Conservation (phyloP, 2,797 vertebrate species). For the Zalophus californianus region DNA sequence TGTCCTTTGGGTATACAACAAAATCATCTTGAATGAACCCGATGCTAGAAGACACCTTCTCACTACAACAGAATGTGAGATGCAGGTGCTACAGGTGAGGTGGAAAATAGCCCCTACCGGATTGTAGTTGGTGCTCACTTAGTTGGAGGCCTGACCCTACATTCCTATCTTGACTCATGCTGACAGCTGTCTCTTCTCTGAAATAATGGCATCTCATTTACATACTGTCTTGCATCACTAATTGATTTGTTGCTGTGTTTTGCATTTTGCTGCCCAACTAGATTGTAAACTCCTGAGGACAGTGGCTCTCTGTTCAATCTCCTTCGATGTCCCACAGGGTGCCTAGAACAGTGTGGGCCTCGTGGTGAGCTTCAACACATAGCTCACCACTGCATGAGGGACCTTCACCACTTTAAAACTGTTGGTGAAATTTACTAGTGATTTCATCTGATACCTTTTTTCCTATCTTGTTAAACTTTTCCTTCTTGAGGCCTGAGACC, state of each 20-base stretch:
- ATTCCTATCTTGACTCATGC: not conserved
- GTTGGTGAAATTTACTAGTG: not conserved
- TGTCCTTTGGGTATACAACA: not conserved
- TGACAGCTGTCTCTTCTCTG: not conserved
- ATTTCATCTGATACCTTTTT: not conserved
- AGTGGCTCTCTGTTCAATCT: not conserved
- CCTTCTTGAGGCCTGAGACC: slow-evolving; percentile 34
- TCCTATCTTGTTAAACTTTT: not conserved
- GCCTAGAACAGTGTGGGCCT: not conserved
- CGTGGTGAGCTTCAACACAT: not conserved
- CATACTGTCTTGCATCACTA: not conserved
- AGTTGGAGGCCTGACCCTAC: not conserved
- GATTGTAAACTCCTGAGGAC: not conserved
- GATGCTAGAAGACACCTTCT: not conserved
- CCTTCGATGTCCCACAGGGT: rapidly evolving
- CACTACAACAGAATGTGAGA: not conserved
- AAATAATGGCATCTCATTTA: too few relatives aligned
- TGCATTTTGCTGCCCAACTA: not conserved
- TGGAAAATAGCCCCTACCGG: not conserved
- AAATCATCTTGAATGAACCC: not conserved
- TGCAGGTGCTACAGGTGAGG: too few relatives aligned
- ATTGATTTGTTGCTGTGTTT: not conserved
- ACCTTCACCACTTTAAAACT: not conserved
- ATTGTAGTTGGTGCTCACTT: not conserved
- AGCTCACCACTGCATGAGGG: too few relatives aligned